phyloP scores from a whole-genome alignment of 1,140 invertebrate genomes.

The Ceratoteleas bidentatus region DNA sequence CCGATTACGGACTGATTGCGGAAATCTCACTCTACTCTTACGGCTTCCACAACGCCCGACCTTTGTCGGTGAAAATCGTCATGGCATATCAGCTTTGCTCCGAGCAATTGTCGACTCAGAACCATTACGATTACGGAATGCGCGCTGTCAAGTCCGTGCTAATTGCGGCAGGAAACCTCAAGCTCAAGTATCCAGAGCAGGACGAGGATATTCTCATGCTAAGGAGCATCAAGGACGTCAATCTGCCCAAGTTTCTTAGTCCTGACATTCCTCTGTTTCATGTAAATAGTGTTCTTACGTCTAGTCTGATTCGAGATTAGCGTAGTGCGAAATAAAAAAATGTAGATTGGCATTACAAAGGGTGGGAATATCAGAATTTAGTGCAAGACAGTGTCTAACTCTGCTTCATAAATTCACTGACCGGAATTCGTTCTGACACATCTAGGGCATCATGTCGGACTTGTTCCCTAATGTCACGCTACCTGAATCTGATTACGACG shows the following conservation, averaged over 20 bases:
- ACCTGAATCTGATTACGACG: conserved; percentile 87
- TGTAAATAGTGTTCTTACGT: conserved; percentile 73
- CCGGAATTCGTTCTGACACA: too few species aligned
- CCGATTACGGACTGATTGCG: conserved; percentile 96
- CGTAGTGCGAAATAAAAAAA: too few species aligned
- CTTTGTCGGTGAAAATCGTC: conserved; percentile 96
- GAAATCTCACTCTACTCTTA: conserved; percentile 96
- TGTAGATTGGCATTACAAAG: too few species aligned
- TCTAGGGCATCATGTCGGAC: conserved; percentile 91
- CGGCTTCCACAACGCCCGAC: conserved; percentile 94
- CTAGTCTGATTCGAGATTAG: too few species aligned
- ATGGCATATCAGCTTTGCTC: conserved; percentile 96
- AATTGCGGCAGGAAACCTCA: conserved; percentile 93
- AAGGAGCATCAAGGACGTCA: conserved; percentile 95
- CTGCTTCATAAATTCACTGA: too few species aligned
- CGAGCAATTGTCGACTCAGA: conserved; percentile 96
- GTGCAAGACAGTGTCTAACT: too few species aligned
- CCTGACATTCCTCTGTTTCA: conserved; percentile 94
- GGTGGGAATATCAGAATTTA: too few species aligned
- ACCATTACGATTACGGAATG: conserved; percentile 98
- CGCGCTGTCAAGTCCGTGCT: conserved; percentile 94
- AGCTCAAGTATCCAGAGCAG: conserved; percentile 93
- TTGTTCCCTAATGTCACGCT: conserved; percentile 92
- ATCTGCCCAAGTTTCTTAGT: conserved; percentile 94
- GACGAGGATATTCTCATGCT: conserved; percentile 92